Evolutionary conservation across 2,113 vertebrate genomes (phyloP).

Genomic region (Enhydra lutris): DNA sequence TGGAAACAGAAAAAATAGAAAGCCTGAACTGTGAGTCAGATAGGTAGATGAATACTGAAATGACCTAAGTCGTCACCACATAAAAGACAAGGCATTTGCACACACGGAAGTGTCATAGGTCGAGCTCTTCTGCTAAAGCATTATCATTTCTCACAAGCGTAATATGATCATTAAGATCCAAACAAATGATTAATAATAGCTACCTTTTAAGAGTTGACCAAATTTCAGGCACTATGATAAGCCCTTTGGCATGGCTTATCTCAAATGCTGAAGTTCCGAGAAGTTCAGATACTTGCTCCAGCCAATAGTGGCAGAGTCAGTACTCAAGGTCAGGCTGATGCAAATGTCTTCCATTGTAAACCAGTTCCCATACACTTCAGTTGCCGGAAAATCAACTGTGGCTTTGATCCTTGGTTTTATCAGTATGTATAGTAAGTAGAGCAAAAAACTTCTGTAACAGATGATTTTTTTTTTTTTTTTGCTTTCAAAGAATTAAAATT

Average conservation of each 20-base stretch:
- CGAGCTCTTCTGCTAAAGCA: background rate
- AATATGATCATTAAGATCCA: background rate
- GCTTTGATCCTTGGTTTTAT: background rate
- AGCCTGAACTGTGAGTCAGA: background rate
- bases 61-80: background rate
- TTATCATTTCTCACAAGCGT: background rate
- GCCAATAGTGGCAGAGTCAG: background rate
- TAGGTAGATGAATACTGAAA: background rate
- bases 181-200: background rate
- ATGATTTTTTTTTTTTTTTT: background rate
- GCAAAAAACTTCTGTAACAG: background rate
- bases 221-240: background rate
- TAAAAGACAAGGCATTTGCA: background rate
- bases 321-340: too few species aligned
- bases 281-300: background rate
- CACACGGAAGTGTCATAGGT: background rate
- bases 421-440: background rate
- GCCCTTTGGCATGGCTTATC: background rate
- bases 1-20: background rate
- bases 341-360: background rate
- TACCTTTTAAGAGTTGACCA: background rate
- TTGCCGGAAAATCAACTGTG: background rate
- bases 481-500: background rate
- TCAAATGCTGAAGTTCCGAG: background rate
- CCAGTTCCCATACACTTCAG: background rate